phyloP scores from a whole-genome alignment of 2,113 vertebrate genomes.

The Myodes glareolus region DNA sequence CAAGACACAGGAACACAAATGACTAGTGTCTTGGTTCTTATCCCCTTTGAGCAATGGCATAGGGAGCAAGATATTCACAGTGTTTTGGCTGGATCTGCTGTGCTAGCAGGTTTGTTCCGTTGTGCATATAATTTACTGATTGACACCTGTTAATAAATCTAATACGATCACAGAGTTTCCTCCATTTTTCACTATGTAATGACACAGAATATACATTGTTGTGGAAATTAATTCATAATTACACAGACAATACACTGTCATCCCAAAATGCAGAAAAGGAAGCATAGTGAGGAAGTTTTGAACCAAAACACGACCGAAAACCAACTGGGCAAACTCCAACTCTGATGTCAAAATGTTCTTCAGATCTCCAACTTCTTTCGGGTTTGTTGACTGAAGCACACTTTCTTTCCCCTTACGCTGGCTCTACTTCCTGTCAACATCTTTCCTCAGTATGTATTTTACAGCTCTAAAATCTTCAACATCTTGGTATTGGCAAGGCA shows the following conservation, averaged over 20 bases:
- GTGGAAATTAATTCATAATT: too few relatives aligned
- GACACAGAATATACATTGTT: neutral
- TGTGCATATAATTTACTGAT: too few relatives aligned
- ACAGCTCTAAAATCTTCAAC: neutral
- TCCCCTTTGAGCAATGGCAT: too few relatives aligned
- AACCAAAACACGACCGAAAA: neutral
- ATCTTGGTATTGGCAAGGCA: neutral
- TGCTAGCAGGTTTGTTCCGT: too few relatives aligned
- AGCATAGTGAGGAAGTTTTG: neutral
- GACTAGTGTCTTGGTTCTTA: too few relatives aligned
- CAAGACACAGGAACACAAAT: too few relatives aligned
- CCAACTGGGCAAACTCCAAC: neutral
- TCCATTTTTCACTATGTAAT: neutral
- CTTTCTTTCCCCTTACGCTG: neutral
- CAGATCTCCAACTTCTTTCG: neutral
- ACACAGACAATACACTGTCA: too few relatives aligned
- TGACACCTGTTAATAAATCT: too few relatives aligned
- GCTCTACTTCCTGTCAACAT: neutral
- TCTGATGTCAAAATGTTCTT: neutral
- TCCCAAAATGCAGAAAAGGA: neutral
- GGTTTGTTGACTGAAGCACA: neutral
- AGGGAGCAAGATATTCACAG: too few relatives aligned
- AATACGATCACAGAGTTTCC: too few relatives aligned
- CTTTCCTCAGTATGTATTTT: neutral
- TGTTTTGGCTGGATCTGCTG: too few relatives aligned